Percentiles rank a stretch among this genome's conserved stretches.
Evolutionary conservation across 2,888 invertebrate species (phyloP).

Genomic region (Chrysolina americana): DNA sequence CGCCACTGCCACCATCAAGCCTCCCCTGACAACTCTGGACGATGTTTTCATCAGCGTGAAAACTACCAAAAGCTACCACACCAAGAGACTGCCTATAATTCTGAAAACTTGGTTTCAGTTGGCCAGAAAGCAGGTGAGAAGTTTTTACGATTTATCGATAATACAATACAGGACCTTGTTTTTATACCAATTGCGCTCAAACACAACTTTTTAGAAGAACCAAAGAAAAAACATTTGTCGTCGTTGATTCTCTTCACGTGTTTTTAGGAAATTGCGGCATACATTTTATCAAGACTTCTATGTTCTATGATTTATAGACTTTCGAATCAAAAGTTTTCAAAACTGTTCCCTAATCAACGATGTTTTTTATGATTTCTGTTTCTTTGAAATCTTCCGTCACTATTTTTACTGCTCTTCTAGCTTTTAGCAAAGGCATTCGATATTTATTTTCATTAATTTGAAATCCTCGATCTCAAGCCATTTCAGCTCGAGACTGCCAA

Average conservation of each 20-base stretch:
- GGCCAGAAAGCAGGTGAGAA: constrained; percentile 89
- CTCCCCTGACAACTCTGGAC: constrained; percentile 79
- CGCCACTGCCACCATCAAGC: constrained; percentile 69
- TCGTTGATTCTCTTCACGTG: too few relatives aligned
- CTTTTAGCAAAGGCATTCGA: background rate
- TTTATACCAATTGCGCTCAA: too few relatives aligned
- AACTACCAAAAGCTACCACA: constrained; percentile 91
- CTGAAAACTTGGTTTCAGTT: constrained; percentile 96
- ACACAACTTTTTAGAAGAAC: too few relatives aligned
- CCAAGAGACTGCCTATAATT: constrained; percentile 86
- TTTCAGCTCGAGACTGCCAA: constrained; percentile 10
- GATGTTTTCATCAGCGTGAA: constrained; percentile 97
- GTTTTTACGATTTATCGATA: background rate
- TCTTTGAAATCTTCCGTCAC: too few relatives aligned
- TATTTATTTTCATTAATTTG: background rate
- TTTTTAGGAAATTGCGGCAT: too few relatives aligned
- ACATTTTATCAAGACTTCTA: too few relatives aligned
- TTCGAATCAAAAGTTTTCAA: too few relatives aligned
- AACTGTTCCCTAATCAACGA: too few relatives aligned
- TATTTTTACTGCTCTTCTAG: background rate
- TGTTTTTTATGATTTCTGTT: too few relatives aligned
- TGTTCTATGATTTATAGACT: too few relatives aligned
- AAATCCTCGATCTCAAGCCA: background rate
- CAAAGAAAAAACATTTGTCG: too few relatives aligned
- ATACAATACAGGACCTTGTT: too few relatives aligned